Evolutionary conservation across 2,888 invertebrate species (phyloP).

Genomic region (Dastarcus helophoroides): DNA sequence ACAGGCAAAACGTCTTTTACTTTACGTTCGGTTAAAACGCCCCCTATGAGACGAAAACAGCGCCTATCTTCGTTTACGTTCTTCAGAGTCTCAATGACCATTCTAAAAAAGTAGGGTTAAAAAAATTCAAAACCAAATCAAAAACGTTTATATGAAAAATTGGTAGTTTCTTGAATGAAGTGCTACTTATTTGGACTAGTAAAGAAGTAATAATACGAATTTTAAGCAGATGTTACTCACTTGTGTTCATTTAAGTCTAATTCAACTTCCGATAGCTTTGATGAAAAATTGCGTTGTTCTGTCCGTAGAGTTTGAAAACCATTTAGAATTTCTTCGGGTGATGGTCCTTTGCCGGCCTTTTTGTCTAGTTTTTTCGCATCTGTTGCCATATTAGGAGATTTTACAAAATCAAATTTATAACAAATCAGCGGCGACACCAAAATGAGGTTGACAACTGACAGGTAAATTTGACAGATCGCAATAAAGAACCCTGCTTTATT

Average conservation of each 20-base stretch:
- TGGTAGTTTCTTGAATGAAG: background rate
- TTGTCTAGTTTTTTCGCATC: conserved; percentile 31
- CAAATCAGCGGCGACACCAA: too few relatives aligned
- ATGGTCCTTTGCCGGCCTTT: conserved; percentile 38
- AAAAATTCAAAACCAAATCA: background rate
- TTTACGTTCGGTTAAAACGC: conserved; percentile 83
- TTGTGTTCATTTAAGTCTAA: conserved; percentile 93
- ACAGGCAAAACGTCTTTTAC: conserved; percentile 86
- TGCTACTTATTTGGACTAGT: background rate
- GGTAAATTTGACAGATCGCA: too few relatives aligned
- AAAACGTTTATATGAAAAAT: background rate
- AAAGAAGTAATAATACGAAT: conserved; percentile 1
- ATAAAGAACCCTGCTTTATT: too few relatives aligned
- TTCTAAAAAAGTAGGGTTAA: conserved; percentile 50
- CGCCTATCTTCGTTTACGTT: conserved; percentile 73
- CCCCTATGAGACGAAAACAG: conserved; percentile 90
- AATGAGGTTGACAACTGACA: too few relatives aligned
- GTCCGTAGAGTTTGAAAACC: conserved; percentile 79
- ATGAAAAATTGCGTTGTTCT: conserved; percentile 77
- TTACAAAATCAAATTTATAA: too few relatives aligned
- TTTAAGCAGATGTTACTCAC: conserved; percentile 44
- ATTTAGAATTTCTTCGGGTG: conserved; percentile 70
- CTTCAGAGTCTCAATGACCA: conserved; percentile 87
- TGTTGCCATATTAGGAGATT: too few relatives aligned
- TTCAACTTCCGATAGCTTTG: conserved; percentile 85